A percentile compares a stretch with the other conserved stretches of the same genome.
Evolutionary conservation across 2,113 vertebrate genomes (phyloP).

Genomic region (Prionailurus bengalensis): DNA sequence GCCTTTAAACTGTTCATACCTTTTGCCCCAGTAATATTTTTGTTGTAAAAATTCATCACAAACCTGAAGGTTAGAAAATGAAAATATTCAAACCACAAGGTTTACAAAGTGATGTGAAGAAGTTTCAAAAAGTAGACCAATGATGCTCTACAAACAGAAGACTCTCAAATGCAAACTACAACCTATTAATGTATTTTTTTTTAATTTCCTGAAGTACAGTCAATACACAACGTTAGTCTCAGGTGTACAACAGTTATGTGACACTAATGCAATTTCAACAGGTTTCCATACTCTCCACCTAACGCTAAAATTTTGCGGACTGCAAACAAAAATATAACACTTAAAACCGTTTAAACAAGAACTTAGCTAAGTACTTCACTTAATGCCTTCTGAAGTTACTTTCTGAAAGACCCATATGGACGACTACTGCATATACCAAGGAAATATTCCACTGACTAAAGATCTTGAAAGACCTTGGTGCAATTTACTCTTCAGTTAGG

Average conservation of each 20-base stretch:
- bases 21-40: conserved; percentile 42
- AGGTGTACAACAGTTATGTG: neutral
- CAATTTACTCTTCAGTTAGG: neutral
- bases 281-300: neutral
- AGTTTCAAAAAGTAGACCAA: neutral
- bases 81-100: conserved; percentile 17
- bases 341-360: neutral
- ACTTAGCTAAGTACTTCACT: neutral
- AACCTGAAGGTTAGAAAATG: conserved; percentile 39
- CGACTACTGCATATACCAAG: neutral
- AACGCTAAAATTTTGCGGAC: neutral
- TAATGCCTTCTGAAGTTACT: neutral
- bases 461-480: neutral
- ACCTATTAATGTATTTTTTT: neutral
- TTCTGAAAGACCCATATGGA: neutral
- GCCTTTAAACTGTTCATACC: conserved; percentile 34
- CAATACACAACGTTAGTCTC: neutral
- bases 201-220: neutral
- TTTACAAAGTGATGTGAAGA: conserved; percentile 11
- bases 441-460: neutral
- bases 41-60: conserved; percentile 29
- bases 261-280: neutral
- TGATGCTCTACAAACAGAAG: neutral
- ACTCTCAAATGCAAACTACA: neutral
- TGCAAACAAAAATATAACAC: neutral